Evolutionary conservation across 2,113 vertebrate genomes (phyloP).

Genomic region (Jacana jacana): DNA sequence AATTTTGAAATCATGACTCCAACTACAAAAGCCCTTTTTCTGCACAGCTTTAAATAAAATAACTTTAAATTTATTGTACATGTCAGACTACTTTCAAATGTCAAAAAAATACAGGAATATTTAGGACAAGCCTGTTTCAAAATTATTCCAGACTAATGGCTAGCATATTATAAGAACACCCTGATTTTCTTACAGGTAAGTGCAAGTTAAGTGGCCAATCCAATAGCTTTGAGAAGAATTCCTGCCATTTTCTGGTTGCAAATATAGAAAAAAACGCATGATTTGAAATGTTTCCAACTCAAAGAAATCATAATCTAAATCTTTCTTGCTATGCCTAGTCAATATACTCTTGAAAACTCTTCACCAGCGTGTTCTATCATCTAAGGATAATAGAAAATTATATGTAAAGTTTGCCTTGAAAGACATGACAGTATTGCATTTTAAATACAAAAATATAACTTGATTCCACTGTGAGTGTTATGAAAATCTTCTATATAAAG

Average conservation of each 20-base stretch:
- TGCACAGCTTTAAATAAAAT: neutral
- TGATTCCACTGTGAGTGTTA: neutral
- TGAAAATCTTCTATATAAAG: neutral
- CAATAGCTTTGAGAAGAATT: neutral
- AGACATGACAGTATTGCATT: neutral
- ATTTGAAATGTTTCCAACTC: neutral
- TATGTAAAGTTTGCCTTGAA: neutral
- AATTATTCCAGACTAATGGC: neutral
- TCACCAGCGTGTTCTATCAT: neutral
- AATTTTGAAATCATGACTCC: neutral
- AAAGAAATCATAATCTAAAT: neutral
- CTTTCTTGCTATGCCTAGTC: neutral
- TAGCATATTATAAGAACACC: neutral
- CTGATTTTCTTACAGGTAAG: neutral
- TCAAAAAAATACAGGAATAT: neutral
- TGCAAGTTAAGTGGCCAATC: neutral
- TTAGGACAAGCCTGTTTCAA: neutral
- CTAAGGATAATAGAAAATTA: slow-evolving; percentile 18
- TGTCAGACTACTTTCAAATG: neutral
- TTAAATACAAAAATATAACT: slow-evolving; percentile 33
- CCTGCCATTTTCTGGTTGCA: neutral
- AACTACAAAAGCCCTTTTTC: neutral
- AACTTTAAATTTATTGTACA: neutral
- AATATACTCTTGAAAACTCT: neutral
- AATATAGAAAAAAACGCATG: neutral